Percentiles rank a stretch among this genome's conserved stretches.
Conservation (phyloP, 2,888 invertebrate genomes). For the Amphipyra berbera region DNA sequence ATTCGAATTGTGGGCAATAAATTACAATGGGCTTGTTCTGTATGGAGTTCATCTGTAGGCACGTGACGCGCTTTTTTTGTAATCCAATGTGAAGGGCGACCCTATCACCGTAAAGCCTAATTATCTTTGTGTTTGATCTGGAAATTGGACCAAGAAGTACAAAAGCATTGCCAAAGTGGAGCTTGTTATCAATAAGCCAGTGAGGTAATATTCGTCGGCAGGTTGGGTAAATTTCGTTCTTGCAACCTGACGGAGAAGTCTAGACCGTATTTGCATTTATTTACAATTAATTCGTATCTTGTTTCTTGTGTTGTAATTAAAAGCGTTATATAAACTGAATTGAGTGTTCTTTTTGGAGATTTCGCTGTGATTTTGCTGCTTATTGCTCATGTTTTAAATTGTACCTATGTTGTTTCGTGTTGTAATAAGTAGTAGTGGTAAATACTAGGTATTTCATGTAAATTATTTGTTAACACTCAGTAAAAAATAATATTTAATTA, state of each 20-base stretch:
- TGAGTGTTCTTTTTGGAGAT: constrained; percentile 19
- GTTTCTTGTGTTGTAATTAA: constrained; percentile 47
- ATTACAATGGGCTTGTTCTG: no score
- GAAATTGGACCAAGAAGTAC: background rate
- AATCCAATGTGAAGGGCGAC: no score
- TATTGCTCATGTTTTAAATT: constrained; percentile 1
- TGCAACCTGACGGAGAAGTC: constrained; percentile 48
- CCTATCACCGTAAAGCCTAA: background rate
- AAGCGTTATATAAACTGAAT: constrained; percentile 32
- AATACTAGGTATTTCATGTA: background rate
- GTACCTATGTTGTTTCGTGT: constrained; percentile 4
- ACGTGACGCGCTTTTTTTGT: no score
- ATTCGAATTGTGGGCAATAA: no score
- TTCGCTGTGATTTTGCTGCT: no score
- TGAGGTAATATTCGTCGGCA: constrained; percentile 33
- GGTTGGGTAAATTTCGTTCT: constrained; percentile 38
- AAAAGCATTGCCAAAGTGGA: background rate
- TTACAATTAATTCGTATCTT: constrained; percentile 46
- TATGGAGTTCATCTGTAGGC: no score
- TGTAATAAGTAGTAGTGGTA: background rate
- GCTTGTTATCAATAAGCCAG: constrained; percentile 21
- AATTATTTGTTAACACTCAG: background rate
- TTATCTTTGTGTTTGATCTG: background rate
- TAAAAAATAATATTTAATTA: constrained; percentile 3
- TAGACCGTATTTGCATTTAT: constrained; percentile 59